Base-by-base conservation (phyloP, 2,888 invertebrate genomes). In the Aporophyla nigra region DNA sequence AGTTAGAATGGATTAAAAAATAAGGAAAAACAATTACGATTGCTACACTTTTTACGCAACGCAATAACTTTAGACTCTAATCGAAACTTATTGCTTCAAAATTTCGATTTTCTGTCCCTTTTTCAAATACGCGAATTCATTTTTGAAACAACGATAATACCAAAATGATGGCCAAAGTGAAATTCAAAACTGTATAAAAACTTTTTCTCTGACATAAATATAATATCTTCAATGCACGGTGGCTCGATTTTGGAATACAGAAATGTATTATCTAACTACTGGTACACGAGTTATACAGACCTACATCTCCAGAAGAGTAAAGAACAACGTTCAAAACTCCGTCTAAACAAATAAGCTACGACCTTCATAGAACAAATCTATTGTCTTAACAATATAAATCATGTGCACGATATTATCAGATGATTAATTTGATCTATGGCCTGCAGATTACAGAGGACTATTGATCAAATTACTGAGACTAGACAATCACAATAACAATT, bases 341-440 rank as follows among this genome's bases (percentile, higher is more conserved):
- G 65, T 69, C 66, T 66, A 65, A 76, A 77, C 62, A 75, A 82
- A 74, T 76, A 53, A 69, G 65, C 63, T 61, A 54, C 76, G 78
- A 87, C 87, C 88, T 84, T 88, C 82, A 72, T 43, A 63, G 78
- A 78, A 72, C 79, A 87, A 83, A 87, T 84, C 84, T 86, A 88
- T 88, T 88, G 88, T 88, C 74, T 87, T 74, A 59, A 76, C 76
- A 71, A 58, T 68, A 85, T 81, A 86, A 88, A 82, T 87, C 80
- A 85, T 86, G 77, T 83, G 73, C 78, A 87, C 63, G 83, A 62
- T 74, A 82, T 78, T 82, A 87, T 86, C 86, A 76, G 67, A 87
- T 87, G 87, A 88, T 86, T 87, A 84, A 88, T 88, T 79, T 88
- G 87, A 87, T 86, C 87, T 88, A 81, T 88, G 87, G 77, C 87